Conservation (phyloP, 1,140 invertebrate species). For the Tetragonula clypearis region DNA sequence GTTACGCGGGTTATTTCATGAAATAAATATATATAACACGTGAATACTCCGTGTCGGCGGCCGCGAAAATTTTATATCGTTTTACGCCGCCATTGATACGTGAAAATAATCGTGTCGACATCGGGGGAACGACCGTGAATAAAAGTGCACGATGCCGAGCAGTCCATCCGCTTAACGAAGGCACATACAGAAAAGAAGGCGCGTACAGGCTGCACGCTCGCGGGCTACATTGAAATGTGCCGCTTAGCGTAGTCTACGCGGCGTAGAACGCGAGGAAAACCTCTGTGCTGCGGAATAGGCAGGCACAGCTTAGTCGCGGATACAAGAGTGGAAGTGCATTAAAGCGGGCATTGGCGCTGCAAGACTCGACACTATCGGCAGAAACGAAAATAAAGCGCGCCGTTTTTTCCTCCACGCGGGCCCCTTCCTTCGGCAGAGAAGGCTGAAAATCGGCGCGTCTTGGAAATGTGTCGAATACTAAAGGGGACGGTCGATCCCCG, state of each 20-base stretch:
- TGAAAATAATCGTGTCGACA: slow-evolving; percentile 37
- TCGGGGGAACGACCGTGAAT: slow-evolving; percentile 3
- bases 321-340: slow-evolving; percentile 52
- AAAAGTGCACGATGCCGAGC: background rate
- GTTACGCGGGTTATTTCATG: background rate
- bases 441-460: background rate
- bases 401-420: background rate
- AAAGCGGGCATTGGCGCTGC: slow-evolving; percentile 48
- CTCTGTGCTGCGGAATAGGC: slow-evolving; percentile 35
- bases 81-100: slow-evolving; percentile 32
- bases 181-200: slow-evolving; percentile 30
- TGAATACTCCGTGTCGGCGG: background rate
- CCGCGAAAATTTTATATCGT: slow-evolving; percentile 7
- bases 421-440: too few species aligned
- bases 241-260: slow-evolving; percentile 20
- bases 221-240: slow-evolving; percentile 32
- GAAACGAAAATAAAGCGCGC: slow-evolving; percentile 45
- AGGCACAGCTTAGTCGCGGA: slow-evolving; percentile 47
- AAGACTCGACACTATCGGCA: slow-evolving; percentile 47
- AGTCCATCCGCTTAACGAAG: slow-evolving; percentile 43
- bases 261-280: slow-evolving; percentile 28
- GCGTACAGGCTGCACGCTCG: slow-evolving; percentile 41
- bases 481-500: too few species aligned
- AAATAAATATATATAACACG: background rate
- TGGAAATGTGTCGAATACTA: background rate